A percentile compares a stretch with the other conserved stretches of the same genome.
Conservation (phyloP, 2,113 vertebrate genomes). For the Capra hircus region DNA sequence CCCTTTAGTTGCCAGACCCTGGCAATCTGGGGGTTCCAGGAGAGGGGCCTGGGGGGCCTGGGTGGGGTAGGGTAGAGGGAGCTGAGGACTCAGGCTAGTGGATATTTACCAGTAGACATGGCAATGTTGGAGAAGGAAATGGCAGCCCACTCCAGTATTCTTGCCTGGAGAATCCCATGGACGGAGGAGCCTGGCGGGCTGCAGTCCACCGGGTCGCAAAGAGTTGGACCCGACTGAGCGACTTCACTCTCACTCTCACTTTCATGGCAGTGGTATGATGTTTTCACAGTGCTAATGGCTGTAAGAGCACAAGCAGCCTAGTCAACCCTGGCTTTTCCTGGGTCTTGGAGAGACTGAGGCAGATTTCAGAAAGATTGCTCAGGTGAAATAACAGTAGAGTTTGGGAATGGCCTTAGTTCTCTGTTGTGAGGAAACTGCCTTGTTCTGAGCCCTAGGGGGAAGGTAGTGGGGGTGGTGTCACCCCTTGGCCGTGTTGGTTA, state of each 20-base stretch:
- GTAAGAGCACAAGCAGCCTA: not conserved
- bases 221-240: no score
- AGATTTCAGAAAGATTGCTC: not conserved
- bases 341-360: not conserved
- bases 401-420: not conserved
- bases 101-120: not conserved
- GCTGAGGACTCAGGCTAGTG: not conserved
- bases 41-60: not conserved
- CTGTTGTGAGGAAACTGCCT: not conserved
- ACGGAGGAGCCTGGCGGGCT: no score
- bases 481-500: not conserved
- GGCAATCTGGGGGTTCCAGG: not conserved
- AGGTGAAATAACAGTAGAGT: not conserved
- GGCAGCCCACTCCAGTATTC: no score
- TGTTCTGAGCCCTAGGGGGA: not conserved
- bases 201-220: no score
- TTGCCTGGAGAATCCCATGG: no score
- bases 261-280: not conserved
- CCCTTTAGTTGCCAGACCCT: not conserved
- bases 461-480: no score
- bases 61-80: not conserved
- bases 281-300: not conserved
- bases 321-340: not conserved
- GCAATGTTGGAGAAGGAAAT: not conserved
- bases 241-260: no score